Evolutionary conservation across 2,888 invertebrate genomes (phyloP).

Genomic region (Acholoe squamosa): DNA sequence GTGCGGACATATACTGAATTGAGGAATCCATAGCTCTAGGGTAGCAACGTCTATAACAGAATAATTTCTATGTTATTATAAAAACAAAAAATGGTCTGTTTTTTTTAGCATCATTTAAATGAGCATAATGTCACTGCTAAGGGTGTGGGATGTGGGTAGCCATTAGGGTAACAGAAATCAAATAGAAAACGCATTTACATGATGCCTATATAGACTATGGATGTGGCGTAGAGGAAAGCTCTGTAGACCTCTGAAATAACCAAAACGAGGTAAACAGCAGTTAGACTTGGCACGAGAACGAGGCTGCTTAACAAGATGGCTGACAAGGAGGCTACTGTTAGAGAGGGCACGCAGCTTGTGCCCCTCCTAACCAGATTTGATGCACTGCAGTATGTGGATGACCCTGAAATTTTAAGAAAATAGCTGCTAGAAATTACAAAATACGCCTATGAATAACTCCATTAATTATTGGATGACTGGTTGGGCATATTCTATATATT

Average conservation of each 20-base stretch:
- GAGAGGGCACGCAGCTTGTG: slow-evolving; percentile 18
- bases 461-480: no score
- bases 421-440: no score
- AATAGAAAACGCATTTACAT: background rate
- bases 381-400: background rate
- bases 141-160: no score
- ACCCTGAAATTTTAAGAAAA: background rate
- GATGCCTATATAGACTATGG: background rate
- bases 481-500: no score
- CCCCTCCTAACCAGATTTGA: background rate
- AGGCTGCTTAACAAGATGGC: background rate
- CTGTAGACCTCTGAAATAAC: slow-evolving; percentile 1
- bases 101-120: no score
- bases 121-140: no score
- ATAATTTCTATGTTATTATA: no score
- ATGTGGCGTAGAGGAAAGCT: slow-evolving; percentile 15
- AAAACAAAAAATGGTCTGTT: no score
- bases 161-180: background rate
- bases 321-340: background rate
- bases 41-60: no score
- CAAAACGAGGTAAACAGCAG: background rate
- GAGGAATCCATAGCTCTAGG: no score
- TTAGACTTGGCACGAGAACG: background rate
- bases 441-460: no score
- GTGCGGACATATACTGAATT: no score